Base-by-base conservation (phyloP, 2,113 vertebrate genomes). In the Dryoscopus gambensis region DNA sequence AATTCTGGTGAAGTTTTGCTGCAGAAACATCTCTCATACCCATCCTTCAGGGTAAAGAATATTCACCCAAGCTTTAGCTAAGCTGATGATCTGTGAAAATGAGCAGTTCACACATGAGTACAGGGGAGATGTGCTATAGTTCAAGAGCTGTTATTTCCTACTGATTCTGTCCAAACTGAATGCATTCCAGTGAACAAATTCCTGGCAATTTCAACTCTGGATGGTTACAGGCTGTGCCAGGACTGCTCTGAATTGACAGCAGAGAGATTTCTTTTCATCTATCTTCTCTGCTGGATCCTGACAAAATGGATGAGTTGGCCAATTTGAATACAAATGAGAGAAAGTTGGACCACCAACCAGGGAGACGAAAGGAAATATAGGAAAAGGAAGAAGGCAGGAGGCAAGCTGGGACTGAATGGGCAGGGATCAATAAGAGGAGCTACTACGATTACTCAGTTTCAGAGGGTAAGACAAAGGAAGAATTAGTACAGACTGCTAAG, bases 61-160 rank as follows among this genome's bases (percentile, higher is more conserved):
- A 91, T 89, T 95, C 94, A 96, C 93, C 69, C 73, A 93, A 86
- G 86, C 73, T 94, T 92, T 87, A 87, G 93, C 64, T 96, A 95
- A 96, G 64, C 84, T 91, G 96, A 97, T 96, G 94, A 97, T 91
- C 96, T 96, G 96, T 97, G 94, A 96, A 96, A 96, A 97, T 56
- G 95, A 96, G 96, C 91, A 95, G 94, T 97, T 97, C 91, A 97
- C 96, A 96, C 96, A 89, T 95, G 94, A 96, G 95, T 95, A 95
- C 84, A 95, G 91, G 86, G 89, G 77, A 96, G 89, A 96, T 87
- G 93, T 90, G 93, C 83, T 95, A 21, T 90, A 96, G 96, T 87
- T 96, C 95, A 97, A 96, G 95, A 96, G 77, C 95, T 97, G 94
- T 94, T 96, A 96, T 92, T 96, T 95, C 94, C 95, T 87, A 96